Evolutionary conservation across 2,797 vertebrate genomes (phyloP).

Genomic region (Tokudaia tokunoshimensis): DNA sequence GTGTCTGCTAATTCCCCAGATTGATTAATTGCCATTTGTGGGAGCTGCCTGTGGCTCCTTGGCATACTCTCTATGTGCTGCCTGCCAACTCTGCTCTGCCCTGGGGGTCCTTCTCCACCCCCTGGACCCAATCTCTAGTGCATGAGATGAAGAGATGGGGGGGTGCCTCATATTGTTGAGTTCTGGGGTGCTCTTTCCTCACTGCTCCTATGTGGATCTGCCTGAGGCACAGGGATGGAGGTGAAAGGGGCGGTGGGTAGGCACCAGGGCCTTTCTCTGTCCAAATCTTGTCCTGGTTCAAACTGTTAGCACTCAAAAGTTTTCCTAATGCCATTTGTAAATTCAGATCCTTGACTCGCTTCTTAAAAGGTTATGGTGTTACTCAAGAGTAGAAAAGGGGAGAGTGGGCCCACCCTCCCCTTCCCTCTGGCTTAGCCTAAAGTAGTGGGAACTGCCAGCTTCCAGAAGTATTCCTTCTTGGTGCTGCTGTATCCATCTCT

Average conservation of each 20-base stretch:
- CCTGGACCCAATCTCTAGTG: background rate
- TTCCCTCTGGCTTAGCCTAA: background rate
- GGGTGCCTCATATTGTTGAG: background rate
- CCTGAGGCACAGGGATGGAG: background rate
- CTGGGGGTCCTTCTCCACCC: background rate
- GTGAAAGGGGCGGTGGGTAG: background rate
- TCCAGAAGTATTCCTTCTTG: slow-evolving; percentile 72
- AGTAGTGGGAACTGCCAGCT: background rate
- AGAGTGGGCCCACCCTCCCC: background rate
- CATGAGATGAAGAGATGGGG: background rate
- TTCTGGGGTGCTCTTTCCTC: background rate
- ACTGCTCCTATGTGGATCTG: background rate
- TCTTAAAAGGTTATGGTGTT: slow-evolving; percentile 7
- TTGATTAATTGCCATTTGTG: slow-evolving; percentile 80
- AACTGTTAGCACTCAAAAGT: background rate
- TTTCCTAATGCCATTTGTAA: slow-evolving; percentile 6
- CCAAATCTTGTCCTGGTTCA: slow-evolving; percentile 49
- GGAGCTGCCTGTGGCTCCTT: slow-evolving; percentile 33
- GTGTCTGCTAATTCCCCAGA: slow-evolving; percentile 80
- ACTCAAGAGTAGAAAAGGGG: background rate
- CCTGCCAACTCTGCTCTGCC: slow-evolving; percentile 43
- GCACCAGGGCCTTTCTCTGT: slow-evolving; percentile 11
- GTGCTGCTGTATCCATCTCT: slow-evolving; percentile 70
- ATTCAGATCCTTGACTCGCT: background rate
- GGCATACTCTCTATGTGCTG: background rate